phyloP scores from a whole-genome alignment of 2,113 vertebrate genomes.

The Corvus cornix region DNA sequence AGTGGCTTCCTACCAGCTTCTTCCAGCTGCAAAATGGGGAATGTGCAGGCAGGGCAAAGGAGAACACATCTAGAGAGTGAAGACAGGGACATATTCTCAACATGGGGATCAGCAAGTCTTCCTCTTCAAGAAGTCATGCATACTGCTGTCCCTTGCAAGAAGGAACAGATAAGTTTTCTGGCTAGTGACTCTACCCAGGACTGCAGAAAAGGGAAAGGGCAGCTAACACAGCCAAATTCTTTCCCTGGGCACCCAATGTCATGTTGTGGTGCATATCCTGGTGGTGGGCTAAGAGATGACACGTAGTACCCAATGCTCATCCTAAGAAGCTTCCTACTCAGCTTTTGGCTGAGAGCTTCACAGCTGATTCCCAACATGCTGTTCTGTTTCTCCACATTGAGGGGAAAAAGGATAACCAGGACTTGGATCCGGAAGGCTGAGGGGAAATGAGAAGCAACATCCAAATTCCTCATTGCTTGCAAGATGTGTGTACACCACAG shows the following conservation, averaged over 20 bases:
- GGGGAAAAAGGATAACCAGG: conserved; percentile 27
- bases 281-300: not conserved
- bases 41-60: rapidly evolving
- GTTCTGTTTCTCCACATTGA: conserved; percentile 7
- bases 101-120: not conserved
- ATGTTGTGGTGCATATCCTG: not conserved
- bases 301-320: not conserved
- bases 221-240: not conserved
- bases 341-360: conserved; percentile 20
- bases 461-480: conserved; percentile 41
- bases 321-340: not conserved
- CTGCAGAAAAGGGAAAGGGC: not conserved
- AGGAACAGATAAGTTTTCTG: not conserved
- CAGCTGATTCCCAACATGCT: conserved; percentile 33
- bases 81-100: not conserved
- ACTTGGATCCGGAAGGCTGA: not conserved
- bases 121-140: not conserved
- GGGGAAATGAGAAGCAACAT: conserved; percentile 57
- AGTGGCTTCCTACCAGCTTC: not conserved
- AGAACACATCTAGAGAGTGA: not conserved
- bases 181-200: not conserved
- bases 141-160: not conserved
- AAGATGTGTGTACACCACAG: conserved; percentile 15
- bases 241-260: not conserved
- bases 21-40: not conserved